Percentiles rank a stretch among this genome's conserved stretches.
Evolutionary conservation across 2,888 invertebrate species (phyloP).

Genomic region (Andrena hattorfiana): DNA sequence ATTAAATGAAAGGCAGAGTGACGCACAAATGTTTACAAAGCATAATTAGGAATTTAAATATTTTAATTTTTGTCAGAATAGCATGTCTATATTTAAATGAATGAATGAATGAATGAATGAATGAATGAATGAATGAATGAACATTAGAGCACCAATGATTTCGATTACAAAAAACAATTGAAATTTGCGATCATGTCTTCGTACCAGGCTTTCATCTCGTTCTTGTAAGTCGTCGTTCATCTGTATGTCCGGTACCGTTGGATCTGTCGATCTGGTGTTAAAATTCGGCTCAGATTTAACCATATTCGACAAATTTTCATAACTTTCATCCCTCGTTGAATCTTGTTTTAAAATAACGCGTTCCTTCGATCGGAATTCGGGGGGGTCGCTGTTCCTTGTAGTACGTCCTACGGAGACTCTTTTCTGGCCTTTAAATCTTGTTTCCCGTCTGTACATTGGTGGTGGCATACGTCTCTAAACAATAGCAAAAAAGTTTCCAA

Average conservation of each 20-base stretch:
- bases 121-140: neutral
- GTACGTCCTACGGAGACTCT: slow-evolving; percentile 84
- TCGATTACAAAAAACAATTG: slow-evolving; percentile 1
- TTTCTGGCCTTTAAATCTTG: slow-evolving; percentile 85
- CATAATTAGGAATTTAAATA: neutral
- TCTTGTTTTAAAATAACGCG: slow-evolving; percentile 54
- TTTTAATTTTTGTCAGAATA: neutral
- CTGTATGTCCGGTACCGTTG: slow-evolving; percentile 78
- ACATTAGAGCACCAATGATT: neutral
- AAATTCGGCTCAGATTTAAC: slow-evolving; percentile 72
- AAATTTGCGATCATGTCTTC: slow-evolving; percentile 39
- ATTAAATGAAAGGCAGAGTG: too few species aligned
- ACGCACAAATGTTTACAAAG: neutral
- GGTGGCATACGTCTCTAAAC: slow-evolving; percentile 78
- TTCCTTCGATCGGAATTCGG: slow-evolving; percentile 65
- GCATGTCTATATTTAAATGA: neutral
- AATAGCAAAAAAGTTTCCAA: neutral
- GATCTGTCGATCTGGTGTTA: slow-evolving; percentile 75
- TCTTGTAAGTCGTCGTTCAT: slow-evolving; percentile 77
- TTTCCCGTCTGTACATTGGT: slow-evolving; percentile 83
- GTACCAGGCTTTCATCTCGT: slow-evolving; percentile 71
- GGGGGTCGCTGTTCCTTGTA: slow-evolving; percentile 67
- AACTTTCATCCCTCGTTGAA: slow-evolving; percentile 55
- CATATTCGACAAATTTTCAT: slow-evolving; percentile 58
- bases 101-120: neutral